Evolutionary conservation across 2,888 invertebrate genomes (phyloP), one percentile per base, ranked within the genome.

Genomic region (Chirona hameri): DNA sequence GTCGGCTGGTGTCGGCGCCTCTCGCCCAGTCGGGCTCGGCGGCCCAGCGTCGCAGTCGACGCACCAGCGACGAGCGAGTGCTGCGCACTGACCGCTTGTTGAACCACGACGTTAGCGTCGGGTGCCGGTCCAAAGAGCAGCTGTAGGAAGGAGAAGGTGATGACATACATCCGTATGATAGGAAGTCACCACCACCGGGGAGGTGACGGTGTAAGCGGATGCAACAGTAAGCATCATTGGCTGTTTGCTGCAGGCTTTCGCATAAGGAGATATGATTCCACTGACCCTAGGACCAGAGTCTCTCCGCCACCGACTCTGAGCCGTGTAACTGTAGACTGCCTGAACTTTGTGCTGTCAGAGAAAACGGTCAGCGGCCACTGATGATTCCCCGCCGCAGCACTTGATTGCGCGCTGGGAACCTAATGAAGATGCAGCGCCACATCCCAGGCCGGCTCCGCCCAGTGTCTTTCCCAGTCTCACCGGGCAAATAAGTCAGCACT

Each of bases 71-170:
- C 21, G 24, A 48, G n/a, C 76, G 80, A 18, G 55, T 27, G 48
- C 80, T 81, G 81, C 83, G 81, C 21, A 83, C 82, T 2, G 84
- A 84, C 31, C 84, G 60, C 81, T 84, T 84, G 52, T 79, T 82
- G 24, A 83, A 79, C 85, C 84, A 84, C 18, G 82, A 83, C 52
- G 84, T 82, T 12, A 84, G 82, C 72, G 72, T 72, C n/a, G 85
- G 84, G 69, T 85, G 84, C 18, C 83, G 79, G 69, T 84, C 84
- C 18, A 83, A 84, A 18, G 83, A 69, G 80, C 85, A 84, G 57
- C 84, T 85, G 83, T 14, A 2, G 57, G 18, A 21, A 57, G 18
- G 14, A 12, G 18, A 14, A 14, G 10, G 10, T 52, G 52, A 52
- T 52, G n/a, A n/a, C n/a, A n/a, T n/a, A n/a, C n/a, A n/a, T n/a